Evolutionary conservation across 2,888 invertebrate genomes (phyloP).

Genomic region (Tetragonisca angustula): DNA sequence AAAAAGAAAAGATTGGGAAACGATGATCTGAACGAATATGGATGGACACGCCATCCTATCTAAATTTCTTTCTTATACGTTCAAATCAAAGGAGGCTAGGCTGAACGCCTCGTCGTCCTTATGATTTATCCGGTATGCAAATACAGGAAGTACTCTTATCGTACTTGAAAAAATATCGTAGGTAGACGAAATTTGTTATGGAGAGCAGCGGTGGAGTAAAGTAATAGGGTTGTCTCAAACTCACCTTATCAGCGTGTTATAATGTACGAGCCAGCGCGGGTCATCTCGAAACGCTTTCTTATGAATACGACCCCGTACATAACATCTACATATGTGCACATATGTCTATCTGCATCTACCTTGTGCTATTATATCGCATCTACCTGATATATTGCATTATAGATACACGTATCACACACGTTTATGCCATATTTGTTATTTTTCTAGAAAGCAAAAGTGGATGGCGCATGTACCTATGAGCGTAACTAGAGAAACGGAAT

Average conservation of each 20-base stretch:
- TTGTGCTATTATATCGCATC: background rate
- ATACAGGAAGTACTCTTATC: slow-evolving; percentile 24
- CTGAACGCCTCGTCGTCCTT: background rate
- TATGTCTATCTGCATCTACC: background rate
- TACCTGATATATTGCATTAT: background rate
- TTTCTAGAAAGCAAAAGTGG: background rate
- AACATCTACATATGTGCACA: background rate
- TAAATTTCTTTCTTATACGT: background rate
- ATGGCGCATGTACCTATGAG: too few species aligned
- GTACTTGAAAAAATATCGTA: slow-evolving; percentile 39
- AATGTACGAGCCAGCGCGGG: slow-evolving; percentile 51
- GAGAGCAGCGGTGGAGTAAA: slow-evolving; percentile 30
- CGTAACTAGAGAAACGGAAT: too few species aligned
- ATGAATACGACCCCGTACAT: slow-evolving; percentile 35
- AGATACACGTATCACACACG: background rate
- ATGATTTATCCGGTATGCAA: background rate
- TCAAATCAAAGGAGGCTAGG: background rate
- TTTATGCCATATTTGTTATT: background rate
- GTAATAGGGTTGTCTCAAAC: slow-evolving; percentile 56
- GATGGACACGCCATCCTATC: too few species aligned
- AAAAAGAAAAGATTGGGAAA: too few species aligned
- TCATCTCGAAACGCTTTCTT: slow-evolving; percentile 57
- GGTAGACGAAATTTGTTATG: slow-evolving; percentile 45
- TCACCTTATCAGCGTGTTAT: slow-evolving; percentile 74
- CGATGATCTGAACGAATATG: too few species aligned